These are phyloP conservation scores for Physocephala rufipes DNA, from an alignment of 2,888 invertebrate genomes.

Conservation along the genomic window DNA sequence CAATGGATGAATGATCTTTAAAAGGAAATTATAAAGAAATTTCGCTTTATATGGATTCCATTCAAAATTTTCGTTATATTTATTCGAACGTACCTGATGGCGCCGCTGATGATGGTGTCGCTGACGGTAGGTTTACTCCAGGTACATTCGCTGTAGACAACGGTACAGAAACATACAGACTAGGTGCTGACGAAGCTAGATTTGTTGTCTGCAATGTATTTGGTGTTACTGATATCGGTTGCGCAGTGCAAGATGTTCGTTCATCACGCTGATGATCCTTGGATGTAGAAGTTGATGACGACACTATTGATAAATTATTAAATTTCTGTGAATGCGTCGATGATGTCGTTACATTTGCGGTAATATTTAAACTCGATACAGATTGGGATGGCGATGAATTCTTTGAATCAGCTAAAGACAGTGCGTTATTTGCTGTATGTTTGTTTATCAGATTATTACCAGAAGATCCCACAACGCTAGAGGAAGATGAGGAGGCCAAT, in stretches of 20 bases:
- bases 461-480: not conserved
- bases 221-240: slow-evolving; percentile 31
- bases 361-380: too few relatives aligned
- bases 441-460: slow-evolving; percentile 12
- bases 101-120: slow-evolving; percentile 43
- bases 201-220: slow-evolving; percentile 27
- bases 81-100: slow-evolving; percentile 13
- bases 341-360: not conserved
- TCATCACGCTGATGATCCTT: slow-evolving; percentile 48
- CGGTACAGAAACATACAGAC: slow-evolving; percentile 74
- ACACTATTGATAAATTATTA: slow-evolving; percentile 23
- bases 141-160: slow-evolving; percentile 67
- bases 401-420: slow-evolving; percentile 8
- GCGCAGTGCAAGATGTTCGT: slow-evolving; percentile 31
- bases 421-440: slow-evolving; percentile 6
- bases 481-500: slow-evolving; percentile 37
- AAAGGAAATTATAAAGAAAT: not conserved
- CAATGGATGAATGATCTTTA: slow-evolving; percentile 43
- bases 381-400: slow-evolving; percentile 9
- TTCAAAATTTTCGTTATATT: not conserved
- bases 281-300: slow-evolving; percentile 35
- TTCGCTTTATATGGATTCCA: not conserved
- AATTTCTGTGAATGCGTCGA: slow-evolving; percentile 39
- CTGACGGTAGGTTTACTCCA: slow-evolving; percentile 64
- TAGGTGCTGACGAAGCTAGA: slow-evolving; percentile 63